A percentile compares a stretch with the other conserved stretches of the same genome.
These are phyloP conservation scores for Aphelocoma californica DNA, from an alignment of 2,797 vertebrate genomes.

Conservation along the genomic window DNA sequence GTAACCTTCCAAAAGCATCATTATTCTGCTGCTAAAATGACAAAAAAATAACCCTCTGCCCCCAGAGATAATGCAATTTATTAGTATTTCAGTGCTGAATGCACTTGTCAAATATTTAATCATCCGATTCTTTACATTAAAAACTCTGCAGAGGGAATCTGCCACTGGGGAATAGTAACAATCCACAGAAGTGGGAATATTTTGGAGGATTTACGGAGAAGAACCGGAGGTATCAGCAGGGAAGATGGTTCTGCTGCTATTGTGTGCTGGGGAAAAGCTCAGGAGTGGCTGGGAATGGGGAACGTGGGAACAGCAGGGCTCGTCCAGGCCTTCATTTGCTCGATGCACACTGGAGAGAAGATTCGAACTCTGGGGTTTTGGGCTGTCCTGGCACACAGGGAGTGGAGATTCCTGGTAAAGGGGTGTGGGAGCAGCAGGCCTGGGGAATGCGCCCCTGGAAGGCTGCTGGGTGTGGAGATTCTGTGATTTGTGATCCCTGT, in stretches of 20 bases:
- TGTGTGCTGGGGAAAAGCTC: background rate
- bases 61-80: constrained; percentile 24
- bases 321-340: background rate
- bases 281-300: background rate
- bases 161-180: constrained; percentile 2
- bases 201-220: background rate
- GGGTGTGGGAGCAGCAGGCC: background rate
- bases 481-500: background rate
- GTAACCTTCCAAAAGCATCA: background rate
- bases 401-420: background rate
- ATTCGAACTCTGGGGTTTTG: background rate
- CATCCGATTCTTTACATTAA: constrained; percentile 3
- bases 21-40: constrained; percentile 13
- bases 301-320: background rate
- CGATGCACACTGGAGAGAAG: background rate
- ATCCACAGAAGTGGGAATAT: background rate
- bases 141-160: background rate
- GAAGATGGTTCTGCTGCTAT: background rate
- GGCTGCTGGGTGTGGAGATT: too few species aligned
- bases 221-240: background rate
- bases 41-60: constrained; percentile 9
- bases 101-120: constrained; percentile 48
- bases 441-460: background rate
- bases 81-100: constrained; percentile 22
- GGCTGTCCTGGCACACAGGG: background rate